Evolutionary conservation across 2,888 invertebrate genomes (phyloP), one percentile per base, ranked within the genome.

Genomic region (Auanema freiburgensis): DNA sequence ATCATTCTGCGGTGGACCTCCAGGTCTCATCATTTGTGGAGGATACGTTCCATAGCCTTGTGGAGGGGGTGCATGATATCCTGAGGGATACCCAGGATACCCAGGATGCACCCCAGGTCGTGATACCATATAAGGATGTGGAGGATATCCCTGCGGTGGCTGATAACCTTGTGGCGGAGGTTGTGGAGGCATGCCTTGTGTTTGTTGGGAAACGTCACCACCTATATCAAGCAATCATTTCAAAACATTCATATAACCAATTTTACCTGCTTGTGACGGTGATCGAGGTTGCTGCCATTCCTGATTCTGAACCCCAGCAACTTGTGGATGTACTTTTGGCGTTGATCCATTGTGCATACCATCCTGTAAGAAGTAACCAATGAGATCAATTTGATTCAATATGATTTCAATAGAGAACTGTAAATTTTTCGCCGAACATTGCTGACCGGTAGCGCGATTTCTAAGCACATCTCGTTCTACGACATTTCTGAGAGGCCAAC

Each of bases 21-120:
- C 66, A 21, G 72, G 69, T 43, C 76, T 59, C 73, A 76, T 76
- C 72, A 72, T 72, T 1, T 65, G 59, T 42, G 64, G 65, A 5
- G 63, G 65, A 18, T 57, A 54, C 2, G 33, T 33, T 3, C 33
- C 8, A 41, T 54, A 59, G 6, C 23, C 25, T n/a, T 50, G 50
- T 18, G 57, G 54, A 33, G 59, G 59, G 40, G 33, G 33, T 33
- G 33, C 33, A 33, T 33, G 33, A 33, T 57, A 61, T 6, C 64
- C 64, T 12, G 63, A 65, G 14, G 62, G 61, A 33, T 53, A 53
- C 6, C 42, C 60, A 8, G 53, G 59, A 10, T 52, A 57, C 65
- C 42, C 60, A 2, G 53, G 59, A 10, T 52, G 60, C 65, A 65
- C 62, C 1, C 57, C 62, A 21, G 61, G 61, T 40, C 51, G 49